Conservation (phyloP, 2,113 vertebrate genomes). For the human (Homo sapiens) region DNA sequence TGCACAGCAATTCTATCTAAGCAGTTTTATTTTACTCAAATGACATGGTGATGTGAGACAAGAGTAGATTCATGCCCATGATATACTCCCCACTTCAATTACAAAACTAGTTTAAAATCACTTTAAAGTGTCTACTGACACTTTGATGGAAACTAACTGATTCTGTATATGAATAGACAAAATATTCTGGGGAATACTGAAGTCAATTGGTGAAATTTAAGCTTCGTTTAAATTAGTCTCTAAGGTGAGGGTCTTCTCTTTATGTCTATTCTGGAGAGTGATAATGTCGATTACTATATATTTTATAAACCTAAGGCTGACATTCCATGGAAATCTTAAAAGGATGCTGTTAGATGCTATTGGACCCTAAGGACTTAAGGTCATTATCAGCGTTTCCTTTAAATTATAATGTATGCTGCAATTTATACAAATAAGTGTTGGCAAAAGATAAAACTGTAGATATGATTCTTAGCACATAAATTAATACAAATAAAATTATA, state of each 20-base stretch:
- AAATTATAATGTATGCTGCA: slow-evolving; percentile 3
- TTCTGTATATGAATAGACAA: background rate
- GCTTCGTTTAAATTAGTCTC: background rate
- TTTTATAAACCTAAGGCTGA: background rate
- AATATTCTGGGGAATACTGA: background rate
- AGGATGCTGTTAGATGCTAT: background rate
- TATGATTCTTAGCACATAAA: background rate
- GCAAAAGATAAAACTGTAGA: slow-evolving; percentile 1
- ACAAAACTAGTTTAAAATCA: background rate
- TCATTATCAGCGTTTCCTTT: slow-evolving; percentile 1
- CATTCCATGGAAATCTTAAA: background rate
- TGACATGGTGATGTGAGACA: background rate
- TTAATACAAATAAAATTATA: slow-evolving; percentile 11
- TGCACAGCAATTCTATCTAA: background rate
- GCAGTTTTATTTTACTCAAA: background rate
- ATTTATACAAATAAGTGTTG: background rate
- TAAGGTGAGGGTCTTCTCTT: background rate
- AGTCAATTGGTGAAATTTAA: background rate
- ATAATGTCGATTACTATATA: background rate
- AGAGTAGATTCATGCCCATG: background rate
- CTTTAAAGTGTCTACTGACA: background rate
- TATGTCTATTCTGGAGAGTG: background rate
- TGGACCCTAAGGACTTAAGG: background rate
- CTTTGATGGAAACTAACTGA: background rate
- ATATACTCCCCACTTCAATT: background rate